Base-by-base conservation (phyloP, 2,888 invertebrate species). In the Troglohyphantes excavatus region DNA sequence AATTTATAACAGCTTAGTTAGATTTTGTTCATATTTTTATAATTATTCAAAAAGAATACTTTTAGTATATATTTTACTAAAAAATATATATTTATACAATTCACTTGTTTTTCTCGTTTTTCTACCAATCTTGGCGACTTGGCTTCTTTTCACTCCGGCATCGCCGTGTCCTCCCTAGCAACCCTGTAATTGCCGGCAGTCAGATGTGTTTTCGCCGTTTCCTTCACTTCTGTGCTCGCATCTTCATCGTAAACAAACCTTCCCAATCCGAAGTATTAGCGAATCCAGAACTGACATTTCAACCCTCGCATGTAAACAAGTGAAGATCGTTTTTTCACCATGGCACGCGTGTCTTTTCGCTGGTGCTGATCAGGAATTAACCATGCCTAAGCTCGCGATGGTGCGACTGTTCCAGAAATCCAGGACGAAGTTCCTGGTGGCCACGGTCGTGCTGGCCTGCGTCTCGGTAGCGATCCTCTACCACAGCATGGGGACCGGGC, bases 181-280 rank as follows among this genome's bases (percentile, higher is more conserved):
- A 82, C 82, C 88, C 46, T 76, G 43, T 59, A 59, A 82, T 82
- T 27, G 88, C 88, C 88, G 88, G 88, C 88, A 82, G 88, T 76
- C 76, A 85, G 85, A 68, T 76, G 76, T 85, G 85, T 78, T 85
- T 85, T 85, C 85, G 46, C 46, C 53, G 27, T 27, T 26, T 19
- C 53, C 72, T 26, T 72, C 61, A 23, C 33, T 21, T 17, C 33
- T 70, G 5, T 68, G 19, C 63, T 43, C 43, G 23, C 43, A 17
- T 33, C 33, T 9, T 33, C 33, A 33, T n/a, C n/a, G 33, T 33
- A 33, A 33, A 33, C 33, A 33, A 33, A 33, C 33, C 33, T 33
- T 33, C 33, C 33, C 33, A 33, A 33, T 29, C 17, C 43, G 11
- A 0, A 1, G 43, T 29, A 26, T 2, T 9, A 23, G 6, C 5